Evolutionary conservation across 2,797 vertebrate genomes (phyloP).

Genomic region (Salarias fasciatus): DNA sequence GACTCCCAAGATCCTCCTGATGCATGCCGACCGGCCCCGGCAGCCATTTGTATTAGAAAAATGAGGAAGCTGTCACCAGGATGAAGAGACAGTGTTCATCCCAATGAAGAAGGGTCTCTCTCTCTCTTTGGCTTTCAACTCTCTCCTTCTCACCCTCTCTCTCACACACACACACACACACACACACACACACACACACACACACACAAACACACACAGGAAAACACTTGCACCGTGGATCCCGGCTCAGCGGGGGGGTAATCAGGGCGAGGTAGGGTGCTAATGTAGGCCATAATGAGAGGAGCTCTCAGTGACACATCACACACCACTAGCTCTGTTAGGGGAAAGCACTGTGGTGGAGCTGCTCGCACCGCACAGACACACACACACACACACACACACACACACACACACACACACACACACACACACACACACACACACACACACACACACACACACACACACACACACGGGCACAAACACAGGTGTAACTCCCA

Average conservation of each 20-base stretch:
- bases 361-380: slow-evolving; percentile 45
- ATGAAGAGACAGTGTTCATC: slow-evolving; percentile 82
- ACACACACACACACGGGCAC: slow-evolving; percentile 24
- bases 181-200: slow-evolving; percentile 9
- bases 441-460: slow-evolving; percentile 48
- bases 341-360: slow-evolving; percentile 43
- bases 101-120: slow-evolving; percentile 43
- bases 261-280: slow-evolving; percentile 80
- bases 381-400: slow-evolving; percentile 22
- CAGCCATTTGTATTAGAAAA: slow-evolving; percentile 94
- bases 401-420: slow-evolving; percentile 31
- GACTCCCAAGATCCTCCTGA: slow-evolving; percentile 85
- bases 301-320: slow-evolving; percentile 71
- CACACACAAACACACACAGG: slow-evolving; percentile 10
- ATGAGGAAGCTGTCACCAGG: slow-evolving; percentile 87
- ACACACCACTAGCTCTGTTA: slow-evolving; percentile 55
- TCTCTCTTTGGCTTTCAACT: not conserved
- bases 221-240: slow-evolving; percentile 55
- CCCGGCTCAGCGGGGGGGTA: slow-evolving; percentile 77
- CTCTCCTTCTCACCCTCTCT: slow-evolving; percentile 3
- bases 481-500: slow-evolving; percentile 54
- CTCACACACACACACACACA: slow-evolving; percentile 9
- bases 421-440: slow-evolving; percentile 30
- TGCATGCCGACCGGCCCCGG: slow-evolving; percentile 90
- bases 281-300: slow-evolving; percentile 84